Evolutionary conservation across 2,113 vertebrate species (phyloP).

Genomic region (Collichthys lucidus): DNA sequence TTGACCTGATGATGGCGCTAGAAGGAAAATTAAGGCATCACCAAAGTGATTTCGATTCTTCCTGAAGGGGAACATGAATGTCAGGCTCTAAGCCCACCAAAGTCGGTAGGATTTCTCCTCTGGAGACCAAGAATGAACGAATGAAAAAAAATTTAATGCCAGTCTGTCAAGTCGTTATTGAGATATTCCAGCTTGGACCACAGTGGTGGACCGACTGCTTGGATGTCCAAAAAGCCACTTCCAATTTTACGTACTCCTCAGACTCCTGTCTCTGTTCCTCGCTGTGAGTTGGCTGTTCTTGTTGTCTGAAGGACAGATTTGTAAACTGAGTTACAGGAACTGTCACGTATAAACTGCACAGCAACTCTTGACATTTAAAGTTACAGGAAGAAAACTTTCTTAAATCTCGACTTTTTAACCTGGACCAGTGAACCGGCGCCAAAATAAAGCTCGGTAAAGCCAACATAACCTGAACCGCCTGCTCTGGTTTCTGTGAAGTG

Average conservation of each 20-base stretch:
- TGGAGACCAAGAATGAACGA: too few species aligned
- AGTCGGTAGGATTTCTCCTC: too few species aligned
- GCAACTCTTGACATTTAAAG: background rate
- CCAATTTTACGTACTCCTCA: background rate
- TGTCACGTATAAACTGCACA: background rate
- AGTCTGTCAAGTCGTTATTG: background rate
- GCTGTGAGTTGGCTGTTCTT: background rate
- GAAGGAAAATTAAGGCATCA: background rate
- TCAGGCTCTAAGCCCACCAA: too few species aligned
- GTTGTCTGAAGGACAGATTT: constrained; percentile 24
- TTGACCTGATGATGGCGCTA: background rate
- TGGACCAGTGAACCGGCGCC: background rate
- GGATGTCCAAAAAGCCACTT: background rate
- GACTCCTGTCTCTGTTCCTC: constrained; percentile 16
- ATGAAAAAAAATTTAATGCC: background rate
- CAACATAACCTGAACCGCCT: background rate
- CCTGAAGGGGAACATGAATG: background rate
- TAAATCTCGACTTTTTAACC: constrained; percentile 4
- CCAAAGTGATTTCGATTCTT: too few species aligned
- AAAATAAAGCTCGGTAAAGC: constrained; percentile 8
- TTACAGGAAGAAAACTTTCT: background rate
- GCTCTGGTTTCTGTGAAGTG: background rate
- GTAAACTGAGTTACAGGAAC: constrained; percentile 19
- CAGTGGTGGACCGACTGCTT: background rate
- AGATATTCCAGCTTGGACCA: background rate